A percentile compares a stretch with the other conserved stretches of the same genome.
These are phyloP conservation scores for Hystrix cristata DNA, from an alignment of 2,113 vertebrate genomes.

Conservation along the genomic window DNA sequence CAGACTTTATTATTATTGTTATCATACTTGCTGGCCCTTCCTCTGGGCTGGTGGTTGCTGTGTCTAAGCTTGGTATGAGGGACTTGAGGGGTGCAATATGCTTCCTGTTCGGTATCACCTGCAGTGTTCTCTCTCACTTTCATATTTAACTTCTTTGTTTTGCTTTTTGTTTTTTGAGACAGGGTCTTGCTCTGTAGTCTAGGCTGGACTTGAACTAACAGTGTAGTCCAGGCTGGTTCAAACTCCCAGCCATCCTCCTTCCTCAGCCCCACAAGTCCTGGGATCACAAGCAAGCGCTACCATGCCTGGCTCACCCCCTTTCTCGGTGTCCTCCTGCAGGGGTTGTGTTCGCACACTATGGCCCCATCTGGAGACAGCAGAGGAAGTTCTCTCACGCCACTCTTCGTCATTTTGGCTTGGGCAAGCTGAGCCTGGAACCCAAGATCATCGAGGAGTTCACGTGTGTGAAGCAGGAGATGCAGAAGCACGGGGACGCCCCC, in stretches of 20 bases:
- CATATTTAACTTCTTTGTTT: background rate
- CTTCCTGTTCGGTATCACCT: background rate
- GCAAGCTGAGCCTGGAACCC: slow-evolving; percentile 95
- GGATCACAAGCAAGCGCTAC: background rate
- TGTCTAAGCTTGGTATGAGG: background rate
- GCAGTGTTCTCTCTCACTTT: background rate
- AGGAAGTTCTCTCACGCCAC: slow-evolving; percentile 95
- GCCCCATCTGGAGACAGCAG: slow-evolving; percentile 95
- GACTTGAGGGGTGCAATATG: background rate
- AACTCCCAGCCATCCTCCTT: background rate
- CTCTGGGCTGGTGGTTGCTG: background rate
- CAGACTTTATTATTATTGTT: background rate
- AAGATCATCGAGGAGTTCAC: slow-evolving; percentile 93
- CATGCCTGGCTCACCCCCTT: background rate
- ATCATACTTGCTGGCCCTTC: background rate
- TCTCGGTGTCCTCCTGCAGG: slow-evolving; percentile 86
- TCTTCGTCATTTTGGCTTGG: slow-evolving; percentile 95
- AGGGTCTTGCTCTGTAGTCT: background rate
- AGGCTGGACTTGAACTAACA: background rate
- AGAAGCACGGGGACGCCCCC: slow-evolving; percentile 84
- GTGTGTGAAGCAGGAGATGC: slow-evolving; percentile 92
- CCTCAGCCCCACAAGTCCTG: background rate
- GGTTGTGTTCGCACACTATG: slow-evolving; percentile 96
- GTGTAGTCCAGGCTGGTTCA: background rate
- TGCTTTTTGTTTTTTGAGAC: background rate